phyloP scores from a whole-genome alignment of 2,888 invertebrate genomes.

The Brachynemurus nebulosus region DNA sequence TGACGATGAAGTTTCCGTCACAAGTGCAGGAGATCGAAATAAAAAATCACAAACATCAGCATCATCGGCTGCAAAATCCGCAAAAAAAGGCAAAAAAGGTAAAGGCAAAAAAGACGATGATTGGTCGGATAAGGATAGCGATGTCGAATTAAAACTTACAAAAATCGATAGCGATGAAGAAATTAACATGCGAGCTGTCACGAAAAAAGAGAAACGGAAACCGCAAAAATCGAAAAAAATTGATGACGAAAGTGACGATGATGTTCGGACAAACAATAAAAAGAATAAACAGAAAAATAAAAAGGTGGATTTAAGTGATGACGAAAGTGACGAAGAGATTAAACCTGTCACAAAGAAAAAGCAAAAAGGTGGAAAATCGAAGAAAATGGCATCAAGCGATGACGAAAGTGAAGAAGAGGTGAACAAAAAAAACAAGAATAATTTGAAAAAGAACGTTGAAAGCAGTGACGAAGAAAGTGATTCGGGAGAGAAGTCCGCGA shows the following conservation, averaged over 20 bases:
- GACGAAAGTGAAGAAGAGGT: conserved; percentile 20
- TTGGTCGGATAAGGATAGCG: conserved; percentile 22
- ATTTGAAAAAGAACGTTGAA: conserved; percentile 9
- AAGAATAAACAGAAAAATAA: conserved; percentile 15
- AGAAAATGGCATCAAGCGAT: conserved; percentile 11
- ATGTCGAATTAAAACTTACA: conserved; percentile 15
- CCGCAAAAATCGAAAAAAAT: conserved; percentile 12
- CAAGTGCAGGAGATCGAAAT: conserved; percentile 20
- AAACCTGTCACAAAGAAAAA: conserved; percentile 15
- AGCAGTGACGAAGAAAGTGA: conserved; percentile 19
- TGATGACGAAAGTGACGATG: conserved; percentile 12
- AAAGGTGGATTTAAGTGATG: neutral
- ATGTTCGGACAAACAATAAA: conserved; percentile 13
- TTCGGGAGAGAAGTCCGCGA: conserved; percentile 10
- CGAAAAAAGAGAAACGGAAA: conserved; percentile 18
- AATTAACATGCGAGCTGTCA: conserved; percentile 15
- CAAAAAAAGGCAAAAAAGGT: conserved; percentile 15
- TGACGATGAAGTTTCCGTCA: conserved; percentile 19
- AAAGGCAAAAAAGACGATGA: conserved; percentile 19
- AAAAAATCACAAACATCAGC: conserved; percentile 17
- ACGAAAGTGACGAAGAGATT: conserved; percentile 10
- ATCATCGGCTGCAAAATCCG: conserved; percentile 16
- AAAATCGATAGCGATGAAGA: conserved; percentile 16
- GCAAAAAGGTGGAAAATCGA: conserved; percentile 16
- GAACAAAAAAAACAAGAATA: conserved; percentile 16